A percentile compares a stretch with the other conserved stretches of the same genome.
phyloP scores from a whole-genome alignment of 2,888 invertebrate species.

The Notodonta ziczac region DNA sequence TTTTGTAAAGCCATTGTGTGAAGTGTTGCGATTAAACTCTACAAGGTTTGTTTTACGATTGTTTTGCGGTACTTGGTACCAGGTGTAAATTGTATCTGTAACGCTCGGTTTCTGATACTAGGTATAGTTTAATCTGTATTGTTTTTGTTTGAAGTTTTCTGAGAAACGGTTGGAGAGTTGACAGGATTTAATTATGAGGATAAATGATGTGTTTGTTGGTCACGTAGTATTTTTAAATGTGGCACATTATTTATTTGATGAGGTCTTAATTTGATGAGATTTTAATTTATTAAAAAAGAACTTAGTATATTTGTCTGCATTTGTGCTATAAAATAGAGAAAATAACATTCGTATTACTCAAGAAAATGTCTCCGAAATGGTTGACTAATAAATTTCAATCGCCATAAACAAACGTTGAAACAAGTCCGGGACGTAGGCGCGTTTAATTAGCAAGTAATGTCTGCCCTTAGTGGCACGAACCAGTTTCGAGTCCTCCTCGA shows the following conservation, averaged over 20 bases:
- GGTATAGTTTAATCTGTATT: conserved; percentile 10
- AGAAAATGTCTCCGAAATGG: neutral
- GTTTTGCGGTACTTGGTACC: conserved; percentile 40
- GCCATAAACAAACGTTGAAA: conserved; percentile 38
- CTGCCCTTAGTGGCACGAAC: conserved; percentile 32
- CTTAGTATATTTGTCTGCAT: no score
- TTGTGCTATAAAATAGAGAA: no score
- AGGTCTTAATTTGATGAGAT: no score
- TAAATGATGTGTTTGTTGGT: no score
- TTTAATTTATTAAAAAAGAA: no score
- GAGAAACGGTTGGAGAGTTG: neutral
- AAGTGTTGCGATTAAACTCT: conserved; percentile 56
- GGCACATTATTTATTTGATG: no score
- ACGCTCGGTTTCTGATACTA: conserved; percentile 12
- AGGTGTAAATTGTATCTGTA: conserved; percentile 25
- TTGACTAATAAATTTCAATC: conserved; percentile 27
- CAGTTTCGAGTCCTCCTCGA: conserved; percentile 19
- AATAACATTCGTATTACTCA: neutral
- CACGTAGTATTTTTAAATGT: no score
- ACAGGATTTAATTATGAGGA: no score
- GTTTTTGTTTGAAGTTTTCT: conserved; percentile 6
- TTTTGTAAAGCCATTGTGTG: conserved; percentile 50
- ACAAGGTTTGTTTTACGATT: conserved; percentile 45
- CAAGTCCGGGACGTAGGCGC: conserved; percentile 39
- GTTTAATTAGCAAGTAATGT: conserved; percentile 65